These are phyloP conservation scores for Ficedula albicollis DNA, from an alignment of 2,797 vertebrate genomes.

Conservation along the genomic window DNA sequence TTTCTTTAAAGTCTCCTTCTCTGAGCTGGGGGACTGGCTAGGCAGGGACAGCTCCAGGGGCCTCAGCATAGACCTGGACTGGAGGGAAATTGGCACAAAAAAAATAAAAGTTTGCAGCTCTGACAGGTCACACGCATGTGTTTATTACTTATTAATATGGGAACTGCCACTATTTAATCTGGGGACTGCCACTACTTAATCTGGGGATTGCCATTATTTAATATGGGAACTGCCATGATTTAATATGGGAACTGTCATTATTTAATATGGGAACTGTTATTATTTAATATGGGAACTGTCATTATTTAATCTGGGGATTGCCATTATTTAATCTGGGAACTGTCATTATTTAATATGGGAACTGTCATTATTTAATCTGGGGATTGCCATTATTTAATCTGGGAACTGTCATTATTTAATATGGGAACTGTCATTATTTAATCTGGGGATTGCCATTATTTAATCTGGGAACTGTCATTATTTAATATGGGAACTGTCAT, in stretches of 20 bases:
- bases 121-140: accelerated
- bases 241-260: not conserved
- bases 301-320: not conserved
- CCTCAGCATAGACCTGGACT: conserved; percentile 81
- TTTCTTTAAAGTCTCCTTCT: conserved; percentile 80
- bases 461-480: accelerated
- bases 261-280: not conserved
- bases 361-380: too few relatives aligned
- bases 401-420: not conserved
- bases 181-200: not conserved
- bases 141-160: not conserved
- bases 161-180: not conserved
- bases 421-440: not conserved
- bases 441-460: not conserved
- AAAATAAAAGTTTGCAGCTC: not conserved
- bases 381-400: not conserved
- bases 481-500: not conserved
- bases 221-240: not conserved
- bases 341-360: not conserved
- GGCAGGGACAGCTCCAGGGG: conserved; percentile 81
- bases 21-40: conserved; percentile 69
- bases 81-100: conserved; percentile 15
- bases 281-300: not conserved
- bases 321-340: not conserved
- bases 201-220: not conserved